phyloP scores from a whole-genome alignment of 2,113 vertebrate species.

The Scomber scombrus region DNA sequence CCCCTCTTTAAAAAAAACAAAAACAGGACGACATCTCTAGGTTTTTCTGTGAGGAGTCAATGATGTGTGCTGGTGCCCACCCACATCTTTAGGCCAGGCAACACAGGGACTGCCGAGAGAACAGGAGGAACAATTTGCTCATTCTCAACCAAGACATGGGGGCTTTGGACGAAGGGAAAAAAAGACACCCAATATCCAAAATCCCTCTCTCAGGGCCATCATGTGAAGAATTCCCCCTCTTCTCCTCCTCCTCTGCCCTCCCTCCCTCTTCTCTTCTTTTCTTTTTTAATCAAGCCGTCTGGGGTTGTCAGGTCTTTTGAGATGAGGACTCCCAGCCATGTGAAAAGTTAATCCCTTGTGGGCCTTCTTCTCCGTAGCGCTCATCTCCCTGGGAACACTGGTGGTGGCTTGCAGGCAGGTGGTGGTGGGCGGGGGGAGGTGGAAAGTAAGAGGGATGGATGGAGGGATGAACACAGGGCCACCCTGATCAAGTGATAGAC shows the following conservation, averaged over 20 bases:
- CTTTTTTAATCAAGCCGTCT: constrained; percentile 91
- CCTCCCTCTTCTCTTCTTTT: constrained; percentile 81
- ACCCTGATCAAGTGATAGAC: constrained; percentile 60
- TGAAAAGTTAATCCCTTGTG: constrained; percentile 90
- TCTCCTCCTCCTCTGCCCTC: constrained; percentile 72
- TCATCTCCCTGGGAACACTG: constrained; percentile 90
- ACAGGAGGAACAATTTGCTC: constrained; percentile 84
- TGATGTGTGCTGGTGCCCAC: constrained; percentile 68
- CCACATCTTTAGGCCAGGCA: constrained; percentile 73
- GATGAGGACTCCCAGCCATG: constrained; percentile 88
- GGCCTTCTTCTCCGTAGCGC: constrained; percentile 85
- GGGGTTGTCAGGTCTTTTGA: constrained; percentile 90
- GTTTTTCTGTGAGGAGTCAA: constrained; percentile 58
- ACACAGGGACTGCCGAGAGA: constrained; percentile 71
- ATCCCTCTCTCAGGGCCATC: constrained; percentile 88
- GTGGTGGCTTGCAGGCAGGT: constrained; percentile 80
- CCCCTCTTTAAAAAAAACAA: neutral
- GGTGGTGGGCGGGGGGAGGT: constrained; percentile 64
- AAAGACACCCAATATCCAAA: constrained; percentile 88
- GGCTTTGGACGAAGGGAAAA: constrained; percentile 71
- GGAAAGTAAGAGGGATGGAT: constrained; percentile 50
- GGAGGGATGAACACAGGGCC: constrained; percentile 68
- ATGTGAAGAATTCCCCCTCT: constrained; percentile 86
- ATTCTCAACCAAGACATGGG: constrained; percentile 83
- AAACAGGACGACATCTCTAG: constrained; percentile 37